phyloP scores from a whole-genome alignment of 53 echinoderm and acorn worm genomes.

The Holothuria scabra region DNA sequence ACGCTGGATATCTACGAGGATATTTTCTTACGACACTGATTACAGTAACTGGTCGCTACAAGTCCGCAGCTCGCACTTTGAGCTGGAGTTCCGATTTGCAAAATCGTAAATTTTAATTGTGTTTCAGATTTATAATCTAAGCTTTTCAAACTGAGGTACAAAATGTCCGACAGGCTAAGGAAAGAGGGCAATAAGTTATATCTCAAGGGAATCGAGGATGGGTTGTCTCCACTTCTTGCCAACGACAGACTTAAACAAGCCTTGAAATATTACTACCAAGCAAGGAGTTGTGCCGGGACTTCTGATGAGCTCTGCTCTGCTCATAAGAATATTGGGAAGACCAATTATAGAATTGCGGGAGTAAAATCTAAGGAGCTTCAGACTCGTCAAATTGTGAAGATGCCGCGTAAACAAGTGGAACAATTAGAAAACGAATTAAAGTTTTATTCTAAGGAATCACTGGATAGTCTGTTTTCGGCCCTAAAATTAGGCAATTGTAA shows the following conservation, averaged over 20 bases:
- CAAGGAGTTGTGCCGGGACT: not conserved
- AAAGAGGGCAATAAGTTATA: conserved; percentile 2
- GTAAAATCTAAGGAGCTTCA: not conserved
- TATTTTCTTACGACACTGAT: no score
- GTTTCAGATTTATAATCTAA: no score
- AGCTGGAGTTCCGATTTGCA: no score
- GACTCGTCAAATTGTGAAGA: not conserved
- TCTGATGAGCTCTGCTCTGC: not conserved
- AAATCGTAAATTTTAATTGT: no score
- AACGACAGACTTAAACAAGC: not conserved
- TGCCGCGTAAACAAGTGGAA: not conserved
- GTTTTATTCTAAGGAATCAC: conserved; percentile 26
- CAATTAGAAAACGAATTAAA: conserved; percentile 19
- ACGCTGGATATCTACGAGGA: no score
- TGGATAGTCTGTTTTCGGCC: conserved; percentile 2
- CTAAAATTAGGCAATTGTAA: not conserved
- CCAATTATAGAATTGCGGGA: conserved; percentile 17
- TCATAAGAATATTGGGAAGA: conserved; percentile 14
- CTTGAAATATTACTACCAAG: conserved; percentile 28
- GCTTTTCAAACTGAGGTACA: no score
- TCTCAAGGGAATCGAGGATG: not conserved
- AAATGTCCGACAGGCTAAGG: not conserved
- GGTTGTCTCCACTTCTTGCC: conserved; percentile 10
- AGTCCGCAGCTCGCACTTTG: no score
- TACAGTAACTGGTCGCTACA: no score